A percentile compares a stretch with the other conserved stretches of the same genome.
phyloP scores from a whole-genome alignment of 2,797 vertebrate genomes.

The Lophotriccus pileatus region DNA sequence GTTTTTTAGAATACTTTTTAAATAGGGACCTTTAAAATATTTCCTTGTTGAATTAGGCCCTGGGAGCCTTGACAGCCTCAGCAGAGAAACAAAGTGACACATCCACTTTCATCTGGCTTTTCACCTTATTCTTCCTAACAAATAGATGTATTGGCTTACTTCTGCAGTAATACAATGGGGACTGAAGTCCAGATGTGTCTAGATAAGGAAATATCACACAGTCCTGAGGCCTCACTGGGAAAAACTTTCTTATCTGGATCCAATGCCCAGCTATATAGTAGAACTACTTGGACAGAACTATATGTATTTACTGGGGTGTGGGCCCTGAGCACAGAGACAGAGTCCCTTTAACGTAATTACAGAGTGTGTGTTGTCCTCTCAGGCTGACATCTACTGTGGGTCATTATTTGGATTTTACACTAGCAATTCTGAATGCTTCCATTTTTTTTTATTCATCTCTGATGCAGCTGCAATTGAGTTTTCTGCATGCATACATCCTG shows the following conservation, averaged over 20 bases:
- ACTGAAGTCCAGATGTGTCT: neutral
- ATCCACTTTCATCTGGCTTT: neutral
- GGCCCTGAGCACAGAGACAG: neutral
- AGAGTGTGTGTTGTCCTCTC: neutral
- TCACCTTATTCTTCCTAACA: neutral
- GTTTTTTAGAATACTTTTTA: neutral
- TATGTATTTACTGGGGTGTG: neutral
- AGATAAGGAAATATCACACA: neutral
- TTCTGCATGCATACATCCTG: neutral
- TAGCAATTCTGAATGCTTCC: neutral
- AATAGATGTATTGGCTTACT: neutral
- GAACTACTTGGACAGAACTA: neutral
- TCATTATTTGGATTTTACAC: slow-evolving; percentile 21
- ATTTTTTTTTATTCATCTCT: slow-evolving; percentile 29
- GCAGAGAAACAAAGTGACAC: neutral
- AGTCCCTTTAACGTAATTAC: neutral
- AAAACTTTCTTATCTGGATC: neutral
- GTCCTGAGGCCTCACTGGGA: neutral
- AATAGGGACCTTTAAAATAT: neutral
- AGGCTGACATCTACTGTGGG: neutral
- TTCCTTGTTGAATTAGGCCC: neutral
- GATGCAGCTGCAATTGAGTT: neutral
- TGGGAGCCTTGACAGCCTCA: neutral
- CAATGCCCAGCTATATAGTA: neutral
- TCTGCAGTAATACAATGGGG: neutral